Percentiles rank a stretch among this genome's conserved stretches.
These are phyloP conservation scores for Mormyrus iriodes DNA, from an alignment of 2,113 vertebrate species.

Conservation along the genomic window DNA sequence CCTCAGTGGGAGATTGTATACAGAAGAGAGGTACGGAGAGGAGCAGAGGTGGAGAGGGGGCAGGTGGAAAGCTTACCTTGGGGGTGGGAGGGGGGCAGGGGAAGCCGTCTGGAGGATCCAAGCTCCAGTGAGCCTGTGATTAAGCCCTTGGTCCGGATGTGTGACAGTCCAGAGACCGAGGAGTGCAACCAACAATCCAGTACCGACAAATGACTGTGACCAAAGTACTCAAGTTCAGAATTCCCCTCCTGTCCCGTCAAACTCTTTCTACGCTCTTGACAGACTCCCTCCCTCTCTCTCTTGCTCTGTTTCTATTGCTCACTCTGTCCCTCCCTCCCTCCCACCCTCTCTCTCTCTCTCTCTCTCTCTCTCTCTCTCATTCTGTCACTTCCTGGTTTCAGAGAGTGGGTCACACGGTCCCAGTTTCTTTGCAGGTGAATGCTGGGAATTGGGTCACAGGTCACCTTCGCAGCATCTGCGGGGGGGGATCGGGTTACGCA, in stretches of 20 bases:
- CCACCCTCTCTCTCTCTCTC: conserved; percentile 19
- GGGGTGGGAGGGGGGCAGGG: neutral
- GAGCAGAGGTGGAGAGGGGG: conserved; percentile 6
- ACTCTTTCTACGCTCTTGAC: conserved; percentile 44
- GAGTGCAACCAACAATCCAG: conserved; percentile 11
- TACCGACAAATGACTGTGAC: conserved; percentile 15
- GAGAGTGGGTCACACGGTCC: conserved; percentile 34
- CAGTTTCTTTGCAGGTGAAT: conserved; percentile 63
- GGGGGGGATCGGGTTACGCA: conserved; percentile 44
- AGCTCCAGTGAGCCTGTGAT: neutral
- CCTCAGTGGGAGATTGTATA: conserved; percentile 26
- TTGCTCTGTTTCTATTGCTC: conserved; percentile 26
- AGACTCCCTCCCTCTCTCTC: conserved; percentile 25
- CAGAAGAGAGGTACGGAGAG: conserved; percentile 1
- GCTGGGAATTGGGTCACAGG: conserved; percentile 60
- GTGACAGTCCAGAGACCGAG: neutral
- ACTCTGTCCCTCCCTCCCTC: conserved; percentile 29
- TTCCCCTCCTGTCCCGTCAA: conserved; percentile 50
- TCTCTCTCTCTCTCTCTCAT: conserved; percentile 24
- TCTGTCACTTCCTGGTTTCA: conserved; percentile 37
- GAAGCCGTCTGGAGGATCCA: neutral
- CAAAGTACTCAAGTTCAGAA: conserved; percentile 40
- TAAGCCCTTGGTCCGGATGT: neutral
- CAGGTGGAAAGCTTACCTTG: conserved; percentile 38
- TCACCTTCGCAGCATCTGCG: conserved; percentile 40